A percentile compares a stretch with the other conserved stretches of the same genome.
Conservation (phyloP, 2,888 invertebrate species). For the Lasioglossum marginatum region DNA sequence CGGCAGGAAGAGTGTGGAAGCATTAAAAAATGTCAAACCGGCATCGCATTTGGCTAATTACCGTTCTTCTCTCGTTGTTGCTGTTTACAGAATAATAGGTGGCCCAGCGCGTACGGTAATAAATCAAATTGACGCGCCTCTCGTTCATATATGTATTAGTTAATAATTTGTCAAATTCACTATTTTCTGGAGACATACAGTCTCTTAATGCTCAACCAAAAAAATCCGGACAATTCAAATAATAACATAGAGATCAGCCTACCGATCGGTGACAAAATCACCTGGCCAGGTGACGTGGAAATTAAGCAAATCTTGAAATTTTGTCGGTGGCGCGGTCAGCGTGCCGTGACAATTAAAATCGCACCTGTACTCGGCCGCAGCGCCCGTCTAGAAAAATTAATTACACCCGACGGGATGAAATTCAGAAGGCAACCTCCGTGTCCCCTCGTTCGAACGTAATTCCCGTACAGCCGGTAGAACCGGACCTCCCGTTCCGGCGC, state of each 20-base stretch:
- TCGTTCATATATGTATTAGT: too few species aligned
- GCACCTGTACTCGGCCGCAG: neutral
- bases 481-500: neutral
- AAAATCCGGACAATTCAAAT: too few species aligned
- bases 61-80: conserved; percentile 36
- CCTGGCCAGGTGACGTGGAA: neutral
- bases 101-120: conserved; percentile 4
- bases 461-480: conserved; percentile 24
- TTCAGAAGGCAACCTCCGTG: conserved; percentile 10
- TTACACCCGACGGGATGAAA: conserved; percentile 15
- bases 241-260: neutral
- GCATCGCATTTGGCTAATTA: conserved; percentile 56
- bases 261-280: neutral
- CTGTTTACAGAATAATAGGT: conserved; percentile 35
- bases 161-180: too few species aligned
- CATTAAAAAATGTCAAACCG: conserved; percentile 54
- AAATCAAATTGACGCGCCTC: neutral
- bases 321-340: neutral
- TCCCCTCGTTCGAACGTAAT: conserved; percentile 22
- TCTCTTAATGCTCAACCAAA: too few species aligned
- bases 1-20: conserved; percentile 48
- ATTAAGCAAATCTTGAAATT: neutral
- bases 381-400: conserved; percentile 17
- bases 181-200: too few species aligned
- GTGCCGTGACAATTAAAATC: conserved; percentile 14